Evolutionary conservation across 2,888 invertebrate species (phyloP).

Genomic region (Diplazon laetatorius): DNA sequence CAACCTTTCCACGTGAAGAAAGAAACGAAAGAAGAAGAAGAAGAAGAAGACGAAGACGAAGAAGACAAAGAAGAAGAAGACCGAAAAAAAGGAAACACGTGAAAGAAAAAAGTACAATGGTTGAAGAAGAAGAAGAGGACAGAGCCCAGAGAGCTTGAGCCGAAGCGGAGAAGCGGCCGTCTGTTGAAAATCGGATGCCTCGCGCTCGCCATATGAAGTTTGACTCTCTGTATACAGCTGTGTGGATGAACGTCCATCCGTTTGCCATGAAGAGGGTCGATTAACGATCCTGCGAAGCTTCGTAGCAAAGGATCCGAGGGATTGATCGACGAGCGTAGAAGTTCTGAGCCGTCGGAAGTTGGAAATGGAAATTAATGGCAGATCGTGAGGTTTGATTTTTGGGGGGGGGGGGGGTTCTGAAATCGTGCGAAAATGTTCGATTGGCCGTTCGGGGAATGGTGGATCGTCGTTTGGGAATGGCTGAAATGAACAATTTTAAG

Average conservation of each 20-base stretch:
- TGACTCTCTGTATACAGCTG: conserved; percentile 7
- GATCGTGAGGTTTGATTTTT: too few species aligned
- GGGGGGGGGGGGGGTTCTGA: too few species aligned
- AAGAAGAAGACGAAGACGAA: conserved; percentile 42
- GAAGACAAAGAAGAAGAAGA: conserved; percentile 19
- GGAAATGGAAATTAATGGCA: background rate
- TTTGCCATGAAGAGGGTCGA: conserved; percentile 29
- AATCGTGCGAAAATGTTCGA: too few species aligned
- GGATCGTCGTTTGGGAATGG: too few species aligned
- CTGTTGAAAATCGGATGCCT: conserved; percentile 36
- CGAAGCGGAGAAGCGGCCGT: conserved; percentile 21
- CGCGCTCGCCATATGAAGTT: conserved; percentile 60
- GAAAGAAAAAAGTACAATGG: conserved; percentile 21
- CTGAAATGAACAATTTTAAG: too few species aligned
- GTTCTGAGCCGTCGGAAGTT: background rate
- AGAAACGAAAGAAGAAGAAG: background rate
- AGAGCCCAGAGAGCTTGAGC: conserved; percentile 38
- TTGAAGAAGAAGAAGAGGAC: conserved; percentile 45
- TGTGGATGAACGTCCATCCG: too few species aligned
- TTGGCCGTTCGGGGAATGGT: too few species aligned
- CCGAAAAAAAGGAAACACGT: background rate
- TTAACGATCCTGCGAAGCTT: conserved; percentile 22
- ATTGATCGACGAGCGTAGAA: background rate
- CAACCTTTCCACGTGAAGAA: conserved; percentile 34
- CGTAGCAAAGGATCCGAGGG: too few species aligned